These are phyloP conservation scores for Lasiurus borealis DNA, from an alignment of 2,113 vertebrate species.

Conservation along the genomic window DNA sequence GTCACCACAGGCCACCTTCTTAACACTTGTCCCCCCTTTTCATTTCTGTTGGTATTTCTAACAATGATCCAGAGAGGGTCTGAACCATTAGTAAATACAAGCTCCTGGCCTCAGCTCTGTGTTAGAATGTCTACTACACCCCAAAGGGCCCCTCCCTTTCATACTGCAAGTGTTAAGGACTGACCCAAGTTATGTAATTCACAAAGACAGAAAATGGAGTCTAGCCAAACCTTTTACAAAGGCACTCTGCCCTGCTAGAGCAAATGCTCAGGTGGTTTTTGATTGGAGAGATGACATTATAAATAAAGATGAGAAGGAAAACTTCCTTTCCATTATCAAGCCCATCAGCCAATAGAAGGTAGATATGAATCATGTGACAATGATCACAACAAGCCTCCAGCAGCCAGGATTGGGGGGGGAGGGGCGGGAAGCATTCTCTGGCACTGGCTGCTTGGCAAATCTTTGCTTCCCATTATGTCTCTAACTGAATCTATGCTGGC, in stretches of 20 bases:
- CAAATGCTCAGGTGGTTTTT: neutral
- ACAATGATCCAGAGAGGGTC: neutral
- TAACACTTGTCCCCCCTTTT: neutral
- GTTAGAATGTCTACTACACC: neutral
- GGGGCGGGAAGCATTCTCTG: neutral
- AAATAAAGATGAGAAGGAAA: neutral
- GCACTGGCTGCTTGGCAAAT: neutral
- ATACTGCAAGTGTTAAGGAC: neutral
- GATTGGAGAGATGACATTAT: neutral
- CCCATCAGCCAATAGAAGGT: neutral
- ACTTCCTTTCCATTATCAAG: neutral
- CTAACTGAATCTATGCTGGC: neutral
- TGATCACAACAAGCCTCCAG: neutral
- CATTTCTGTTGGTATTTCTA: neutral
- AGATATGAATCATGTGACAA: neutral
- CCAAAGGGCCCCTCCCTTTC: neutral
- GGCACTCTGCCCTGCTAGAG: neutral
- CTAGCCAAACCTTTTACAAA: neutral
- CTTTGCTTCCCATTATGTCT: neutral
- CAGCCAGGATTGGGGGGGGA: too few relatives aligned
- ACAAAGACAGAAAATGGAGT: constrained; percentile 17
- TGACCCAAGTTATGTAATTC: neutral
- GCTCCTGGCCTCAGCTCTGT: neutral
- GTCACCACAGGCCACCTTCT: neutral
- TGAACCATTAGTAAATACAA: neutral